Conservation (phyloP, 1,140 invertebrate genomes). For the Camponotus vicinus region DNA sequence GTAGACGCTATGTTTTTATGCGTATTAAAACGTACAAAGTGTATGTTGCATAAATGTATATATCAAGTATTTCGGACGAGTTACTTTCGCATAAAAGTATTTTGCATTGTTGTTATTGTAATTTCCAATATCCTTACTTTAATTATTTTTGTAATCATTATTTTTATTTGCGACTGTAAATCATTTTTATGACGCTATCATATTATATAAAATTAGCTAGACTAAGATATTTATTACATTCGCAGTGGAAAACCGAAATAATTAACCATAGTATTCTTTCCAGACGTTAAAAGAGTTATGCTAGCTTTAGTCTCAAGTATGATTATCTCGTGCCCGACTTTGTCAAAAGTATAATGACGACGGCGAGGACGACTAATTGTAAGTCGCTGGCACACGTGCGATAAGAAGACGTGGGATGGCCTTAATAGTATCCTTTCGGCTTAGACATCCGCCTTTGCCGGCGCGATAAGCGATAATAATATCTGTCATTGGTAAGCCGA, state of each 20-base stretch:
- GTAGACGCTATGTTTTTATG: constrained; percentile 20
- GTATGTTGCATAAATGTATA: neutral
- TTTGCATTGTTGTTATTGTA: neutral
- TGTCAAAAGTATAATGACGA: constrained; percentile 1
- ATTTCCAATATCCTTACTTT: neutral
- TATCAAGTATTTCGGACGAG: neutral
- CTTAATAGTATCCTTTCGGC: constrained; percentile 45
- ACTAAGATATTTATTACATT: no score
- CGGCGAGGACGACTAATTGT: neutral
- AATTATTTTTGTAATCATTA: neutral
- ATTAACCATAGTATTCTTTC: neutral
- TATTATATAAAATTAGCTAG: neutral
- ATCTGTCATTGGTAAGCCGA: constrained; percentile 78
- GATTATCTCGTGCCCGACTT: constrained; percentile 13
- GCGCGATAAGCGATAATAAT: constrained; percentile 79
- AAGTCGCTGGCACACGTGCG: constrained; percentile 40
- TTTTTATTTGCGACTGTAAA: neutral
- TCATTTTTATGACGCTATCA: neutral
- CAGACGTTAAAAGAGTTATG: neutral
- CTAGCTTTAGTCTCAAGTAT: constrained; percentile 16
- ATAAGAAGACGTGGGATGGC: constrained; percentile 74
- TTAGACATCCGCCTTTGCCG: constrained; percentile 67
- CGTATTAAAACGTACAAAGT: constrained; percentile 23
- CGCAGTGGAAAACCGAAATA: neutral
- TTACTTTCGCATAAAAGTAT: constrained; percentile 7